Evolutionary conservation across 2,888 invertebrate species (phyloP), one percentile per base, ranked within the genome.

Genomic region (Napeogenes sylphis): DNA sequence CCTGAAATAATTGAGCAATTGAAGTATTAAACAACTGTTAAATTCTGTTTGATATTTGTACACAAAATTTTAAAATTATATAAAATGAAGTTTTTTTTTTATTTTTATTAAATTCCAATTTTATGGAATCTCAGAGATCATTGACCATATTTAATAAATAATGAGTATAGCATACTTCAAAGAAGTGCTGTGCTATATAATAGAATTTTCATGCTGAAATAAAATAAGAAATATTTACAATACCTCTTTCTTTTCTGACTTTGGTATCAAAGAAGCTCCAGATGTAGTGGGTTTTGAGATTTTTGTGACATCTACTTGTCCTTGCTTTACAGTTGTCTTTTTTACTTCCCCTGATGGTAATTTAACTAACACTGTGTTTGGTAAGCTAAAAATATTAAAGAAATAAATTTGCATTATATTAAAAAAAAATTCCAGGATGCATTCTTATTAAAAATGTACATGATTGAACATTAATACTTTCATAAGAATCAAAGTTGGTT

Each of bases 321-420:
- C 87, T 59, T 84, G 82, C 67, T 87, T 90, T 64, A 84, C 61
- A 42, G 82, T 76, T 13, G 83, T 78, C 71, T 84, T 90, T 74
- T 87, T 90, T 1, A 77, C 67, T 76, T 91, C 91, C 33, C 90
- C 88, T 32, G 90, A 85, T 56, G 90, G 87, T 60, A 91, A 69
- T 75, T 91, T 91, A 32, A 90, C 85, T 71, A 90, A 74, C 56
- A 91, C 89, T 70, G 90, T 90, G 68, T 89, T 89, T 68, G 88
- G 89, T 73, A 89, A 82, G 73, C 91, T 91, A 73, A 79, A 80
- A 67, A 21, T n/a, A 59, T 33, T 21, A 59, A 33, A 46, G 38
- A 21, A 53, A 63, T 38, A 54, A 35, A 13, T 21, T n/a, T 8
- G 21, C 55, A 57, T 14, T 14, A 47, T 38, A 21, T 13, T 51